Evolutionary conservation across 2,888 invertebrate species (phyloP), one percentile per base, ranked within the genome.

Genomic region (Gymnosoma rotundatum): DNA sequence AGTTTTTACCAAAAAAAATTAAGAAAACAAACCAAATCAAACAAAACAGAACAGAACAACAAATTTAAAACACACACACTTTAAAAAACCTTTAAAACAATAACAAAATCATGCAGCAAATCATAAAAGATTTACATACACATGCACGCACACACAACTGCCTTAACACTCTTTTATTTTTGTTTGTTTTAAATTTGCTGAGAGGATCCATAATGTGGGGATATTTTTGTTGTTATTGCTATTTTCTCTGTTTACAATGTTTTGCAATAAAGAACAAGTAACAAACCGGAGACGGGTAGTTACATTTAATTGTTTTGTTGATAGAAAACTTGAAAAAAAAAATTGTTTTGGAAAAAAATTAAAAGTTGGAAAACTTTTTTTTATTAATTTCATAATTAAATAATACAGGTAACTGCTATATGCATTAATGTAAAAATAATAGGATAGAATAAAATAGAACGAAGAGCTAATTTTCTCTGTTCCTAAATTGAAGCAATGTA

Each of bases 11-110:
- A 67, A 58, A 18, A 50, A 75, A 60, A 54, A 73, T 16, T 60
- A 58, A 25, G 25, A 75, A 66, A 61, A 73, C 21, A 74, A 67
- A 50, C 58, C 48, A 66, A 75, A 58, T 75, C 66, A 75, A 75
- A 75, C 36, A 75, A 56, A 66, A 67, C 18, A 45, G 16, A 45
- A 36, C 8, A 18, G 8, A 42, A 42, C 10, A 42, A 2, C 10
- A 42, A 42, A 42, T 36, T 1, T 10, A 7, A 18, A 60, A 60
- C 9, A 18, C 10, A 3, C 10, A 9, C 25, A n/a, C 21, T 25
- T 7, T 21, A 45, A 42, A 1, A 45, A 36, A 67, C n/a, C 12
- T 20, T 5, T n/a, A 48, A 48, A 38, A 20, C 12, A 76, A 67
- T 32, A 75, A 66, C 21, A 48, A 63, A 12, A 45, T 2, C 54